phyloP scores from a whole-genome alignment of 1,140 invertebrate species.

The Eumeta japonica region DNA sequence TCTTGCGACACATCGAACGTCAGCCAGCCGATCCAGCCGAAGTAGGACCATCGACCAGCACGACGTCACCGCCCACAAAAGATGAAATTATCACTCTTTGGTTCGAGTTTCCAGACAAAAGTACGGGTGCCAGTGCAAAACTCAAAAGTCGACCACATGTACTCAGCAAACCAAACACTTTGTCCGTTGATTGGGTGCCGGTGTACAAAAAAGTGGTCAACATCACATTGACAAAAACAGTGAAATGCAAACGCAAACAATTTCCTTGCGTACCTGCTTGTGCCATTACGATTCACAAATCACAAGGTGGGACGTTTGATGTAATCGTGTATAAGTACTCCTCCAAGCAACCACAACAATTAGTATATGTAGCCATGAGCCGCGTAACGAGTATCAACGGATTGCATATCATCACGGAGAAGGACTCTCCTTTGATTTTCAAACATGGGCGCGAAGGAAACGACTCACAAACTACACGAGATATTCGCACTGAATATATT shows the following conservation, averaged over 20 bases:
- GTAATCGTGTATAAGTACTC: no score
- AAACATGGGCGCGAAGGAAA: conserved; percentile 14
- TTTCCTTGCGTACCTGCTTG: no score
- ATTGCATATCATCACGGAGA: conserved; percentile 17
- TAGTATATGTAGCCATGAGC: conserved; percentile 25
- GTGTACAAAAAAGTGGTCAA: conserved; percentile 18
- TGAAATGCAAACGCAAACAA: conserved; percentile 14
- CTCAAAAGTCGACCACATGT: conserved; percentile 7
- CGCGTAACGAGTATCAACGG: conserved; percentile 23
- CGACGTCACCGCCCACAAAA: conserved; percentile 22
- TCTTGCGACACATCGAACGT: conserved; percentile 17
- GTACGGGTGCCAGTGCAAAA: conserved; percentile 5
- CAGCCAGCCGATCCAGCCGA: conserved; percentile 14
- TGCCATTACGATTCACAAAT: no score
- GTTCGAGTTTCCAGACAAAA: conserved; percentile 24
- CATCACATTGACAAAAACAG: no score
- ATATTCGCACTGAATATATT: no score
- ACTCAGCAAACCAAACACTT: conserved; percentile 15
- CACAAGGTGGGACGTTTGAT: conserved; percentile 15
- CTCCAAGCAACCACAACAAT: no score
- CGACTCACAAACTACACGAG: conserved; percentile 16
- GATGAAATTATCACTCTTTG: conserved; percentile 24
- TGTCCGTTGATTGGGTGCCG: conserved; percentile 13
- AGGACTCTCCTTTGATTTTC: conserved; percentile 13
- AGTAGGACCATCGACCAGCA: conserved; percentile 20